Percentiles rank a stretch among this genome's conserved stretches.
These are phyloP conservation scores for Percopsis transmontana DNA, from an alignment of 2,113 vertebrate species.

Conservation along the genomic window DNA sequence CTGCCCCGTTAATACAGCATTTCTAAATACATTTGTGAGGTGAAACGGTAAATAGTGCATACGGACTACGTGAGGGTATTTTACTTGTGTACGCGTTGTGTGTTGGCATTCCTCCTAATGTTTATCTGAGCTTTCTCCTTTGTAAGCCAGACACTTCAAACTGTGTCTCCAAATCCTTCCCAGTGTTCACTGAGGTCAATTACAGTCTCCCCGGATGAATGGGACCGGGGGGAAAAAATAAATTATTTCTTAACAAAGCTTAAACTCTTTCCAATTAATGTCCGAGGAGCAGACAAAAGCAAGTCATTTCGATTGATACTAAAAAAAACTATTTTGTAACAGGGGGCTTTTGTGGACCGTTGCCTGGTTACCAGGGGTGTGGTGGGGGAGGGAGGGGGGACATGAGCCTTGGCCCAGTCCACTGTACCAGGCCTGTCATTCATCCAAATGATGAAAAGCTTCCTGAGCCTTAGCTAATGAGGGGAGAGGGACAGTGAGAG, in stretches of 20 bases:
- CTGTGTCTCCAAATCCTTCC: constrained; percentile 54
- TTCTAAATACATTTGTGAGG: background rate
- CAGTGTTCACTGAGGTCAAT: constrained; percentile 57
- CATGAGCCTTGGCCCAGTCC: constrained; percentile 44
- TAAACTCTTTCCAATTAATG: constrained; percentile 75
- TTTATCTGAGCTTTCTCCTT: constrained; percentile 17
- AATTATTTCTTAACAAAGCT: constrained; percentile 68
- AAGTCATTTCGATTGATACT: constrained; percentile 71
- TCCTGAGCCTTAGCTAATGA: constrained; percentile 79
- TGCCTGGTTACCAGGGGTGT: constrained; percentile 72
- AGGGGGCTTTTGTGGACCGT: constrained; percentile 71
- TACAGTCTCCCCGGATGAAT: constrained; percentile 43
- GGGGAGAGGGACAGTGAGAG: constrained; percentile 7
- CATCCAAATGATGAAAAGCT: constrained; percentile 80
- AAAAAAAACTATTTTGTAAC: constrained; percentile 65
- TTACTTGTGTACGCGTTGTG: background rate
- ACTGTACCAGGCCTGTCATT: constrained; percentile 71
- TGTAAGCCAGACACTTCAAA: constrained; percentile 23
- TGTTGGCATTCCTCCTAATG: background rate
- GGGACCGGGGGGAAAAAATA: constrained; percentile 33
- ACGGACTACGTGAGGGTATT: background rate
- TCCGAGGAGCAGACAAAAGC: constrained; percentile 72
- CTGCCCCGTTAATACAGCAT: background rate
- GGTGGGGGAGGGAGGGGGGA: constrained; percentile 63
- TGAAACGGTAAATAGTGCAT: constrained; percentile 14